Conservation (phyloP, 1,140 invertebrate genomes). For the Leptonema lineaticorne region DNA sequence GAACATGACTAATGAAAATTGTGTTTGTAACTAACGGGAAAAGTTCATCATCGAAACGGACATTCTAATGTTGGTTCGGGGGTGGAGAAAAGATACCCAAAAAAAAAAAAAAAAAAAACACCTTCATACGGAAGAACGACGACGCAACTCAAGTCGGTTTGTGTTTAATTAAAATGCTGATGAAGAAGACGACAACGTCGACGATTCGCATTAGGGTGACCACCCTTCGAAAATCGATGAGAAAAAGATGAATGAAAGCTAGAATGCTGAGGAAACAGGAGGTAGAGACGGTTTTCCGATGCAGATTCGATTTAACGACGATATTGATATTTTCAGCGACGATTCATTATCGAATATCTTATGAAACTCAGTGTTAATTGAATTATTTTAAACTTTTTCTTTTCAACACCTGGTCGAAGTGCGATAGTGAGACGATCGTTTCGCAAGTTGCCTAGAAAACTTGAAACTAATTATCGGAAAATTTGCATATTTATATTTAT, state of each 20-base stretch:
- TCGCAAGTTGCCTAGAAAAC: not conserved
- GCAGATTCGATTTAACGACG: slow-evolving; percentile 6
- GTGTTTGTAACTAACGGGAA: too few species aligned
- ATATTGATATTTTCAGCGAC: slow-evolving; percentile 22
- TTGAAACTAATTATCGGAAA: slow-evolving; percentile 34
- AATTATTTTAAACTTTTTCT: slow-evolving; percentile 35
- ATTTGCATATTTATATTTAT: not conserved
- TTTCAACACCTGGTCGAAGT: not conserved
- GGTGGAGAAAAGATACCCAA: too few species aligned
- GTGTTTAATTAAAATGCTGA: slow-evolving; percentile 21
- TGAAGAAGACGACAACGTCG: not conserved
- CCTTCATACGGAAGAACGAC: too few species aligned
- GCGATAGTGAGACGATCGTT: slow-evolving; percentile 13
- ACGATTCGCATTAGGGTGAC: too few species aligned
- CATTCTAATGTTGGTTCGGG: too few species aligned
- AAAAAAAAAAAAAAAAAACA: too few species aligned
- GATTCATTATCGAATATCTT: slow-evolving; percentile 23
- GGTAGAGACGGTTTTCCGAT: not conserved
- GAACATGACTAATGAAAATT: too few species aligned
- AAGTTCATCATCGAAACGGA: too few species aligned
- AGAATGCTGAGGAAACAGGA: not conserved
- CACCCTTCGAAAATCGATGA: too few species aligned
- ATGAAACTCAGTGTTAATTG: slow-evolving; percentile 34
- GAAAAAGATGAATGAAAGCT: too few species aligned
- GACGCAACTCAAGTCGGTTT: too few species aligned